phyloP scores from a whole-genome alignment of 2,888 invertebrate species.

The Athrips mouffetella region DNA sequence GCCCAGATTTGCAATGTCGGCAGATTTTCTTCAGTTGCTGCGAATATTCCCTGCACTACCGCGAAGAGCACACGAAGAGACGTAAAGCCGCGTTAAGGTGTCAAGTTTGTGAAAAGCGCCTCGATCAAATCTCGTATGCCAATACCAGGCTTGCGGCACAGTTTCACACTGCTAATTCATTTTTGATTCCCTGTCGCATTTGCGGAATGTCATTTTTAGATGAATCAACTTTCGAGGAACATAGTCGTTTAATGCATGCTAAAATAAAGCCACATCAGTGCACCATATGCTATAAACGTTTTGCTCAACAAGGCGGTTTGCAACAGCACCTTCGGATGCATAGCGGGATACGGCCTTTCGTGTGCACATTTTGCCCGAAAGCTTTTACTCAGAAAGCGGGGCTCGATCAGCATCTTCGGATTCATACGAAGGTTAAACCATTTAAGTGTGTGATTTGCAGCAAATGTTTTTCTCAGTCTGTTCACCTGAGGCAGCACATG shows the following conservation, averaged over 20 bases:
- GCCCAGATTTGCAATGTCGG: slow-evolving; percentile 59
- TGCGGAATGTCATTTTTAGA: slow-evolving; percentile 56
- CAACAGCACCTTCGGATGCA: slow-evolving; percentile 74
- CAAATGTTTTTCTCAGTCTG: slow-evolving; percentile 70
- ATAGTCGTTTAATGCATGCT: slow-evolving; percentile 57
- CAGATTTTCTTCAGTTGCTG: slow-evolving; percentile 71
- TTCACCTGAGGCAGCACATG: slow-evolving; percentile 72
- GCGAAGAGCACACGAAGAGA: slow-evolving; percentile 69
- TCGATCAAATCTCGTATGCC: slow-evolving; percentile 51
- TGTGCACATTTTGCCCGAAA: slow-evolving; percentile 63
- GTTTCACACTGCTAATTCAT: slow-evolving; percentile 30
- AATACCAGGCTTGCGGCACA: slow-evolving; percentile 33
- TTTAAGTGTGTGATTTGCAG: slow-evolving; percentile 68
- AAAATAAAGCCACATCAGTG: slow-evolving; percentile 68
- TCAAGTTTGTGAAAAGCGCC: slow-evolving; percentile 69
- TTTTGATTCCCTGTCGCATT: slow-evolving; percentile 51
- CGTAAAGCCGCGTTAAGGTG: slow-evolving; percentile 67
- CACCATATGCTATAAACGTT: slow-evolving; percentile 61
- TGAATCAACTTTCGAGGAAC: slow-evolving; percentile 55
- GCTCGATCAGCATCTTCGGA: slow-evolving; percentile 68
- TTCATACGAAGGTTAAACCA: slow-evolving; percentile 69
- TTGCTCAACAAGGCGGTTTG: slow-evolving; percentile 68
- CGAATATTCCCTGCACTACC: slow-evolving; percentile 68
- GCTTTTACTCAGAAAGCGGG: slow-evolving; percentile 72
- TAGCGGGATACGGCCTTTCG: slow-evolving; percentile 63